A percentile compares a stretch with the other conserved stretches of the same genome.
Conservation (phyloP, 2,113 vertebrate genomes). For the Hucho hucho region DNA sequence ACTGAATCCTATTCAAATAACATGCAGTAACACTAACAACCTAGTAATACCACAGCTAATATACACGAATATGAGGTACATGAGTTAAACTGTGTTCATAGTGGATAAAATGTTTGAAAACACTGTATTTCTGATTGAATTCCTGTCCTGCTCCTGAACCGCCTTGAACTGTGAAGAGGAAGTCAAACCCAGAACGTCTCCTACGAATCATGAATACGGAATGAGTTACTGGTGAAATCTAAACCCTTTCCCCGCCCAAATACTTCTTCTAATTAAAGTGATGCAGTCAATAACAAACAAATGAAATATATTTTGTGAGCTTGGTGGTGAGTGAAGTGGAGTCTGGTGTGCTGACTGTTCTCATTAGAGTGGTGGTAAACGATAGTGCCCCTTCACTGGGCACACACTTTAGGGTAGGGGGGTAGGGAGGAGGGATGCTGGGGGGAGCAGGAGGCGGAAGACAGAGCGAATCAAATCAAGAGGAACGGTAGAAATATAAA, state of each 20-base stretch:
- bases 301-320: slow-evolving; percentile 89
- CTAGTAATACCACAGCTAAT: background rate
- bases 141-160: slow-evolving; percentile 21
- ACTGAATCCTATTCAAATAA: background rate
- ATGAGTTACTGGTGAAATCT: background rate
- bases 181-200: slow-evolving; percentile 30
- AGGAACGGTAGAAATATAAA: slow-evolving; percentile 35
- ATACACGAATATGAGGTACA: background rate
- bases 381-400: slow-evolving; percentile 82
- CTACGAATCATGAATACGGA: slow-evolving; percentile 11
- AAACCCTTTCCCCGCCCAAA: slow-evolving; percentile 46
- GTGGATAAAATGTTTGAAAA: background rate
- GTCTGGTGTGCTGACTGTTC: slow-evolving; percentile 75
- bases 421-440: slow-evolving; percentile 16
- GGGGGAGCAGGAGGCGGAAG: slow-evolving; percentile 23
- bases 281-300: slow-evolving; percentile 91
- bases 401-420: slow-evolving; percentile 59
- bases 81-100: background rate
- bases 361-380: slow-evolving; percentile 85
- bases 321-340: slow-evolving; percentile 86
- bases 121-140: slow-evolving; percentile 7
- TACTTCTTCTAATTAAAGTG: slow-evolving; percentile 87
- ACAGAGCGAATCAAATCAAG: slow-evolving; percentile 38
- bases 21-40: too few relatives aligned
- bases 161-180: background rate